Base-by-base conservation (phyloP, 1,140 invertebrate species). In the Drosophila nasuta region DNA sequence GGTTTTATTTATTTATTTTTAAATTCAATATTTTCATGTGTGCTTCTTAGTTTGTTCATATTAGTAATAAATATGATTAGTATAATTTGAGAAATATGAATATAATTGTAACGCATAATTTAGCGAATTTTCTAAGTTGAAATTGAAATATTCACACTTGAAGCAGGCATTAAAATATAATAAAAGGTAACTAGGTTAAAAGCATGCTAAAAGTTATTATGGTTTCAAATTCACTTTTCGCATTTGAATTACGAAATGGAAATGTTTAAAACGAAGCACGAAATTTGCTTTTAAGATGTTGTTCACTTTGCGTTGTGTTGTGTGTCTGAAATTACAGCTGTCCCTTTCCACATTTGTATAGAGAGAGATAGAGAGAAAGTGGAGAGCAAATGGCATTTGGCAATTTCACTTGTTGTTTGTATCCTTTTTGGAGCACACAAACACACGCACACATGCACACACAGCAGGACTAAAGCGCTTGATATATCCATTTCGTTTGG, bases 401-500 rank as follows among this genome's bases (percentile, higher is more conserved):
- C 71, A 87, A 87, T 82, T 87, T 82, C 65, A 64, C 56, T 67
- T 41, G 54, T 20, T 43, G 56, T 79, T 71, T 78, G 78, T 78
- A 86, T 85, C 78, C 82, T 81, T 81, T 76, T 71, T 41, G 54
- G 13, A 57, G 35, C 54, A 8, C 15, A 41, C 54, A 77, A 57
- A 46, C 71, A 52, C 43, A 17, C 17, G 1, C 17, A 25, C 20
- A 25, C 20, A 25, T 25, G 20, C 20, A 25, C 3, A 25, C 20
- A 25, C 20, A 25, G 20, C 20, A 59, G 76, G 57, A 69, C 71
- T 51, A 51, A 74, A 54, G 62, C 69, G 65, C 77, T 80, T 74
- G 73, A 80, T 88, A 88, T 87, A 87, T 87, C 83, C 83, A 87
- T 87, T 87, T 80, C 80, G 67, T 75, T 88, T 88, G 80, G 85